Percentiles rank a stretch among this genome's conserved stretches.
These are phyloP conservation scores for Anastrepha obliqua DNA, from an alignment of 1,140 invertebrate species.

Conservation along the genomic window DNA sequence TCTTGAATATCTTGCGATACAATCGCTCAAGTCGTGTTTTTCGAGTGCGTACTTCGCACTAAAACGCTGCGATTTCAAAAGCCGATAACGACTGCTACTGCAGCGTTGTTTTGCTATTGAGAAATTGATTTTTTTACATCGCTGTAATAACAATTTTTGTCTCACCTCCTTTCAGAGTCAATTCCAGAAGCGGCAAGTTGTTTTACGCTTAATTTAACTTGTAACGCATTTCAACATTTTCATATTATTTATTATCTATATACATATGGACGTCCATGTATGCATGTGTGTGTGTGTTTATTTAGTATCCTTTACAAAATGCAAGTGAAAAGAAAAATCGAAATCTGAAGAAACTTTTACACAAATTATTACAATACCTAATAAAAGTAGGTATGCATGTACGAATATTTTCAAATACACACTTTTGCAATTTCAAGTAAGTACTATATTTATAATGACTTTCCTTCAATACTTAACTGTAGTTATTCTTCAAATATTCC, in stretches of 20 bases:
- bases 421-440: no score
- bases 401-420: no score
- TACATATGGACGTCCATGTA: not conserved
- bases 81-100: slow-evolving; percentile 67
- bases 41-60: slow-evolving; percentile 54
- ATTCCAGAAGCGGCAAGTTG: slow-evolving; percentile 71
- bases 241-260: slow-evolving; percentile 13
- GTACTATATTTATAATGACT: no score
- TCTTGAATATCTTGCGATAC: slow-evolving; percentile 8
- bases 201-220: slow-evolving; percentile 72
- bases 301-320: not conserved
- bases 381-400: no score
- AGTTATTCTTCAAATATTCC: no score
- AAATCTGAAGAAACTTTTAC: no score
- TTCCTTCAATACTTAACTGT: no score
- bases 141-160: slow-evolving; percentile 57
- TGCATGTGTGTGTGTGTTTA: not conserved
- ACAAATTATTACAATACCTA: no score
- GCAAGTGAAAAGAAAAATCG: no score
- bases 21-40: slow-evolving; percentile 47
- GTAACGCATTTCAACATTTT: slow-evolving; percentile 29
- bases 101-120: slow-evolving; percentile 67
- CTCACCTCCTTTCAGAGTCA: slow-evolving; percentile 23
- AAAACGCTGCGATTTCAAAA: slow-evolving; percentile 63
- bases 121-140: slow-evolving; percentile 68